Evolutionary conservation across 1,140 invertebrate species (phyloP).

Genomic region (Lucilia cuprina): DNA sequence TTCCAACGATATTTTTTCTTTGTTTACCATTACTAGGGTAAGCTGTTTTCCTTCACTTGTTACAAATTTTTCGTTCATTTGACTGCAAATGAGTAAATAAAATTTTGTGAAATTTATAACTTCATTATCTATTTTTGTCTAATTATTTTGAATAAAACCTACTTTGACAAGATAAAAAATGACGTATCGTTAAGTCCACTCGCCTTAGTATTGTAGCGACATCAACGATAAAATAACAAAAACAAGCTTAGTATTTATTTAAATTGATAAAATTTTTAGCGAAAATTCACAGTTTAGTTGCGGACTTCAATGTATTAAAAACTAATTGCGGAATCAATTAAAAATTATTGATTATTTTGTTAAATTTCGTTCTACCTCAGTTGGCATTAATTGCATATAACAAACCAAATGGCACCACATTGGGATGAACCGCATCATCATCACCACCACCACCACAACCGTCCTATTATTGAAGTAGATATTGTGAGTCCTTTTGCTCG

Average conservation of each 20-base stretch:
- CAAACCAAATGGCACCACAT: not conserved
- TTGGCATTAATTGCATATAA: not conserved
- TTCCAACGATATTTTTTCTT: too few relatives aligned
- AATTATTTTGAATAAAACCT: too few relatives aligned
- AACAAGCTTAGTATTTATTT: conserved; percentile 16
- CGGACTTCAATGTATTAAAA: conserved; percentile 10
- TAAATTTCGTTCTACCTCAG: not conserved
- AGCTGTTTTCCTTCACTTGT: too few relatives aligned
- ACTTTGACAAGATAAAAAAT: not conserved
- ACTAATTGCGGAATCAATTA: not conserved
- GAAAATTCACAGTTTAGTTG: not conserved
- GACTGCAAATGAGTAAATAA: too few relatives aligned
- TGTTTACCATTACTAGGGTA: too few relatives aligned
- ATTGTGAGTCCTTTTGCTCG: not conserved
- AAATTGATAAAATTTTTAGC: conserved; percentile 5
- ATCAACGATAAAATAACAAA: not conserved
- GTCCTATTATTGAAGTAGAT: conserved; percentile 26
- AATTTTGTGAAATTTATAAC: too few relatives aligned
- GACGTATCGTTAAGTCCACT: not conserved
- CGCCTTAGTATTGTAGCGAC: not conserved
- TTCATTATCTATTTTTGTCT: too few relatives aligned
- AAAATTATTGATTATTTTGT: not conserved
- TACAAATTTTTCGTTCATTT: too few relatives aligned
- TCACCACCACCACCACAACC: conserved; percentile 19
- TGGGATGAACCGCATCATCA: conserved; percentile 19